These are phyloP conservation scores for Polypedilum vanderplanki DNA, from an alignment of 1,140 invertebrate genomes.

Conservation along the genomic window DNA sequence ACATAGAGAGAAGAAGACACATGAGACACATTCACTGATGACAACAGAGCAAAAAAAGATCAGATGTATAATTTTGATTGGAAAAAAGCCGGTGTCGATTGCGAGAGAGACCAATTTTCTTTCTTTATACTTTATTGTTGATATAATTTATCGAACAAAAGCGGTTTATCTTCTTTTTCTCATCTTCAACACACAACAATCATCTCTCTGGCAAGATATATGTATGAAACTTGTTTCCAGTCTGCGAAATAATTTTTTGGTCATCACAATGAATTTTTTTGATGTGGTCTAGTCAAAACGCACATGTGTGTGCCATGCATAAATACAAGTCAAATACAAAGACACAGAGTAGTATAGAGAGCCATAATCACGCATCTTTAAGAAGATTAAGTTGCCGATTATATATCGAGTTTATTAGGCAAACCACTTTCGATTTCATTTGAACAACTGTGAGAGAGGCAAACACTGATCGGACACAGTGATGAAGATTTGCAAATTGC, in stretches of 20 bases:
- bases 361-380: conserved; percentile 11
- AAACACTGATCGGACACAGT: too few species aligned
- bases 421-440: conserved; percentile 12
- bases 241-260: conserved; percentile 5
- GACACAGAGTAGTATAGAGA: too few species aligned
- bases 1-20: not conserved
- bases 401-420: not conserved
- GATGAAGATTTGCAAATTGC: too few species aligned
- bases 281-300: not conserved
- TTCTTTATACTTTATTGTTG: not conserved
- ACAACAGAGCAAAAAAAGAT: not conserved
- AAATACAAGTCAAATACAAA: not conserved
- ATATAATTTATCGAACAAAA: conserved; percentile 11
- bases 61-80: not conserved
- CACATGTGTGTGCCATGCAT: not conserved
- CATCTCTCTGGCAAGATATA: not conserved
- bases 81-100: conserved; percentile 10
- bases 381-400: conserved; percentile 4
- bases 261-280: not conserved
- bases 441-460: not conserved
- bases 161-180: conserved; percentile 6
- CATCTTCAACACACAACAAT: not conserved
- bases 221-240: not conserved
- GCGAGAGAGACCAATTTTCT: not conserved
- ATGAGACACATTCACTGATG: not conserved